Percentiles rank a stretch among this genome's conserved stretches.
Conservation (phyloP, 2,113 vertebrate genomes). For the Lathamus discolor region DNA sequence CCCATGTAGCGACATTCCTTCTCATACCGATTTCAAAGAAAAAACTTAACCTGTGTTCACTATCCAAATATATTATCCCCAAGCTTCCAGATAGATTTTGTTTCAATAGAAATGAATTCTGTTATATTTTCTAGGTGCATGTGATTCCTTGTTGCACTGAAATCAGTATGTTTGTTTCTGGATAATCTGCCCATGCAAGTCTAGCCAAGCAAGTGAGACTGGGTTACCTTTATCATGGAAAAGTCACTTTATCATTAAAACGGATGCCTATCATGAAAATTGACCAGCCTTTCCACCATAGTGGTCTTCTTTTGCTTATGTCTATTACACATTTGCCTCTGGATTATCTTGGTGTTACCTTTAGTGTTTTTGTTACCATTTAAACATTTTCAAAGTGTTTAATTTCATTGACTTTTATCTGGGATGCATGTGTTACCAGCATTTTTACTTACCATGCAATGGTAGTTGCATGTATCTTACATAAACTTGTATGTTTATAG, state of each 20-base stretch:
- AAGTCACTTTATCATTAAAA: background rate
- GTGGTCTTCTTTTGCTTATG: background rate
- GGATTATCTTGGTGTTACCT: background rate
- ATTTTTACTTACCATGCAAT: background rate
- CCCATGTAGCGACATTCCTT: rapidly evolving
- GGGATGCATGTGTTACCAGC: background rate
- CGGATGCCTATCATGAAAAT: background rate
- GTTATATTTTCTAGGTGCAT: background rate
- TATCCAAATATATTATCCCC: background rate
- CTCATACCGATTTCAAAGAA: background rate
- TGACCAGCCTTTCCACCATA: rapidly evolving
- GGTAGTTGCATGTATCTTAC: background rate
- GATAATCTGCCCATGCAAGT: background rate
- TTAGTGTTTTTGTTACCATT: background rate
- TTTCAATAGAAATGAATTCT: background rate
- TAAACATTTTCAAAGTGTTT: background rate
- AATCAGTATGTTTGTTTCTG: background rate
- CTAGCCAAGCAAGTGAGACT: background rate
- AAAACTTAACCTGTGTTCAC: background rate
- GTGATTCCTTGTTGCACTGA: background rate
- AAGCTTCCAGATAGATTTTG: background rate
- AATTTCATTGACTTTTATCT: background rate
- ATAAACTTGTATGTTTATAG: background rate
- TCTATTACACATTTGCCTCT: background rate
- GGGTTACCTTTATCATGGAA: background rate